A percentile compares a stretch with the other conserved stretches of the same genome.
Conservation (phyloP, 1,140 invertebrate genomes). For the Neocloeon triangulifer region DNA sequence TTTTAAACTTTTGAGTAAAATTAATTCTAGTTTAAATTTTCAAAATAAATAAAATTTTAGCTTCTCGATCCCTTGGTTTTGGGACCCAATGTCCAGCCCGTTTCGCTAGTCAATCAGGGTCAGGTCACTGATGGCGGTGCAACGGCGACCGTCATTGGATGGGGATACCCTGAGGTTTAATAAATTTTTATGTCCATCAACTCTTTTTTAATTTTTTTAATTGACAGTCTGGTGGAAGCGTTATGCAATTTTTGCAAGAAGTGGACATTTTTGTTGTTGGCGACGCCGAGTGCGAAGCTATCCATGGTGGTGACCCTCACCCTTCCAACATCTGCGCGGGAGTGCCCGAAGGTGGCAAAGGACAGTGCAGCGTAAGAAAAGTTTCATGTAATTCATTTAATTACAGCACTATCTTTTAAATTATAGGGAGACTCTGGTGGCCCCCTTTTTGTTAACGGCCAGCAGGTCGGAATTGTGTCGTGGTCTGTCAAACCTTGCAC, state of each 20-base stretch:
- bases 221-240: background rate
- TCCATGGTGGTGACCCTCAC: background rate
- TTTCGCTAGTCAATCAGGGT: background rate
- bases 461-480: slow-evolving; percentile 18
- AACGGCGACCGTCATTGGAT: slow-evolving; percentile 4
- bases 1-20: no score
- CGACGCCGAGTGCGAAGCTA: background rate
- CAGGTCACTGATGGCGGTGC: slow-evolving; percentile 1
- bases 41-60: no score
- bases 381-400: background rate
- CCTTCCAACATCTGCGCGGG: slow-evolving; percentile 16
- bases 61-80: slow-evolving; percentile 10
- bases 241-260: slow-evolving; percentile 4
- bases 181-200: no score
- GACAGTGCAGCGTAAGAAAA: slow-evolving; percentile 8
- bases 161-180: slow-evolving; percentile 5
- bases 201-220: background rate
- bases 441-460: slow-evolving; percentile 18
- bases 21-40: no score
- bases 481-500: slow-evolving; percentile 19
- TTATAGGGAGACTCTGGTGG: slow-evolving; percentile 23
- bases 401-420: background rate
- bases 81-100: background rate
- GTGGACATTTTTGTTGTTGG: slow-evolving; percentile 2
- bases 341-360: slow-evolving; percentile 6